Percentiles rank a stretch among this genome's conserved stretches.
phyloP scores from a whole-genome alignment of 2,113 vertebrate species.

The Python bivittatus region DNA sequence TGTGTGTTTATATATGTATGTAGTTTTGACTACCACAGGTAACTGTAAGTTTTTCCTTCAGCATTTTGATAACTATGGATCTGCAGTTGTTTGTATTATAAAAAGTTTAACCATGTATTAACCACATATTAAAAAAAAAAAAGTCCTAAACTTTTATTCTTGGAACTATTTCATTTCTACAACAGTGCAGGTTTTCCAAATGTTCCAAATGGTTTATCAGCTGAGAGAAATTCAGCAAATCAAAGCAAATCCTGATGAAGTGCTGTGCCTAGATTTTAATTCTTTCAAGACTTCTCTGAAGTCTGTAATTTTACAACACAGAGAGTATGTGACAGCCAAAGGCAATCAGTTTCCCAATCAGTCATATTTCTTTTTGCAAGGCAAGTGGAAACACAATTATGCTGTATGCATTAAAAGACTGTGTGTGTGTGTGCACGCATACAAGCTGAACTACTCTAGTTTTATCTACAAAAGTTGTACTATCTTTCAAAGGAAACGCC shows the following conservation, averaged over 20 bases:
- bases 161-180: background rate
- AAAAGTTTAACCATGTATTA: conserved; percentile 23
- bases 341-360: conserved; percentile 50
- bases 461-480: background rate
- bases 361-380: conserved; percentile 44
- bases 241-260: conserved; percentile 36
- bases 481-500: conserved; percentile 1
- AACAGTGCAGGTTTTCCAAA: conserved; percentile 13
- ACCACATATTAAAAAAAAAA: too few relatives aligned
- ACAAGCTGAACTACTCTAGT: conserved; percentile 30
- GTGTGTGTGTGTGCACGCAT: background rate
- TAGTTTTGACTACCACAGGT: background rate
- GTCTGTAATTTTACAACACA: conserved; percentile 37
- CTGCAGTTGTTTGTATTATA: background rate
- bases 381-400: conserved; percentile 41
- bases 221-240: conserved; percentile 6
- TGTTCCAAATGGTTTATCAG: conserved; percentile 7
- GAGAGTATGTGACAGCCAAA: conserved; percentile 48
- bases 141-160: background rate
- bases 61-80: background rate
- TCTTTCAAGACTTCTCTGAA: conserved; percentile 42
- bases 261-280: conserved; percentile 36
- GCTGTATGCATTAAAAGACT: conserved; percentile 30
- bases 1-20: background rate
- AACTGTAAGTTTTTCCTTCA: background rate